These are phyloP conservation scores for Boloria euphrosyne DNA, from an alignment of 2,888 invertebrate species.

Conservation along the genomic window DNA sequence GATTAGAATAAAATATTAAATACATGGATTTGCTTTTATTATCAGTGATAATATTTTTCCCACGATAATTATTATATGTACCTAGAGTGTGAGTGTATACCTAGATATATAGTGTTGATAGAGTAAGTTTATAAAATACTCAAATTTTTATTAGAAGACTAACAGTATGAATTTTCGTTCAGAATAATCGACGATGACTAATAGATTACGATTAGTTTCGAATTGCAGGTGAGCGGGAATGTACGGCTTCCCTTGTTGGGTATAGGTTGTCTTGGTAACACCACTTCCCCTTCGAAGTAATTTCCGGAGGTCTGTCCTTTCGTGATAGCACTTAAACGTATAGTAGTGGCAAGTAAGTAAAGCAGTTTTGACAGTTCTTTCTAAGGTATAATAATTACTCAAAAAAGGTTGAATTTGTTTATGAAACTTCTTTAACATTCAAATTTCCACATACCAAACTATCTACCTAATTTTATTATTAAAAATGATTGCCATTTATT, in stretches of 20 bases:
- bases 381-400: constrained; percentile 19
- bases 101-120: too few relatives aligned
- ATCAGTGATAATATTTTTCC: too few relatives aligned
- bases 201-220: constrained; percentile 43
- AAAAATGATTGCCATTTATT: too few relatives aligned
- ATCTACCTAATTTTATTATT: too few relatives aligned
- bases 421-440: background rate
- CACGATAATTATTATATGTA: too few relatives aligned
- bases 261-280: constrained; percentile 69
- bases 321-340: constrained; percentile 40
- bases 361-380: constrained; percentile 36
- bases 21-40: too few relatives aligned
- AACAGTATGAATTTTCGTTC: too few relatives aligned
- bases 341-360: constrained; percentile 37
- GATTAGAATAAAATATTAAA: too few relatives aligned
- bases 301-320: constrained; percentile 67
- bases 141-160: too few relatives aligned
- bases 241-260: constrained; percentile 72
- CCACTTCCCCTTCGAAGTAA: constrained; percentile 57
- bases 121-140: too few relatives aligned
- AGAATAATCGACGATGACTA: constrained; percentile 30
- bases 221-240: constrained; percentile 41
- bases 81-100: too few relatives aligned
- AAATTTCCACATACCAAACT: too few relatives aligned
- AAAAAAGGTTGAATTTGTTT: constrained; percentile 9